These are phyloP conservation scores for Sorex fumeus DNA, from an alignment of 2,113 vertebrate genomes.

Conservation along the genomic window DNA sequence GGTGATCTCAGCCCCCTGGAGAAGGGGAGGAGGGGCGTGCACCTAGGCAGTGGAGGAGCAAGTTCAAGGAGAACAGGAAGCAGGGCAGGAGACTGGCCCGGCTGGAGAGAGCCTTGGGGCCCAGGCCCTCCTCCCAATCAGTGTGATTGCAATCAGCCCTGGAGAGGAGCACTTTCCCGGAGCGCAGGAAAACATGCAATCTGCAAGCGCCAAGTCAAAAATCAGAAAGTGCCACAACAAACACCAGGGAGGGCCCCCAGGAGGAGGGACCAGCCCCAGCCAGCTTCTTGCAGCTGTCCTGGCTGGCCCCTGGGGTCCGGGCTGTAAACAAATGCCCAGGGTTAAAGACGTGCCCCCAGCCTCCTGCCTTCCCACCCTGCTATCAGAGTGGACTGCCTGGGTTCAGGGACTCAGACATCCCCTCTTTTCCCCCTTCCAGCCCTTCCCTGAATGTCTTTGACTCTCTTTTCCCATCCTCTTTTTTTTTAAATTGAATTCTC, in stretches of 20 bases:
- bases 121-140: slow-evolving; percentile 84
- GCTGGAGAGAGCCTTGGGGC: neutral
- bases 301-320: neutral
- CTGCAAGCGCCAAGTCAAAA: slow-evolving; percentile 86
- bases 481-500: slow-evolving; percentile 90
- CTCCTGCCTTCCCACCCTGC: too few relatives aligned
- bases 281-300: neutral
- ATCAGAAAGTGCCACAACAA: slow-evolving; percentile 82
- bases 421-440: slow-evolving; percentile 5
- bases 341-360: neutral
- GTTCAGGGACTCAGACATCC: neutral
- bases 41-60: neutral
- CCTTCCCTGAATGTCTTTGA: slow-evolving; percentile 83
- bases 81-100: too few relatives aligned
- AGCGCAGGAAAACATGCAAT: slow-evolving; percentile 78
- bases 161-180: slow-evolving; percentile 84
- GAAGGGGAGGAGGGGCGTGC: neutral
- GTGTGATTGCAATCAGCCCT: slow-evolving; percentile 89
- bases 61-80: slow-evolving; percentile 23
- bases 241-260: neutral
- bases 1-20: neutral
- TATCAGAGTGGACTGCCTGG: neutral
- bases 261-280: neutral
- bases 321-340: neutral
- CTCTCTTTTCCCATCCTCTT: slow-evolving; percentile 87